Percentiles rank a stretch among this genome's conserved stretches.
Conservation (phyloP, 1,140 invertebrate genomes). For the Zaprionus ghesquierei region DNA sequence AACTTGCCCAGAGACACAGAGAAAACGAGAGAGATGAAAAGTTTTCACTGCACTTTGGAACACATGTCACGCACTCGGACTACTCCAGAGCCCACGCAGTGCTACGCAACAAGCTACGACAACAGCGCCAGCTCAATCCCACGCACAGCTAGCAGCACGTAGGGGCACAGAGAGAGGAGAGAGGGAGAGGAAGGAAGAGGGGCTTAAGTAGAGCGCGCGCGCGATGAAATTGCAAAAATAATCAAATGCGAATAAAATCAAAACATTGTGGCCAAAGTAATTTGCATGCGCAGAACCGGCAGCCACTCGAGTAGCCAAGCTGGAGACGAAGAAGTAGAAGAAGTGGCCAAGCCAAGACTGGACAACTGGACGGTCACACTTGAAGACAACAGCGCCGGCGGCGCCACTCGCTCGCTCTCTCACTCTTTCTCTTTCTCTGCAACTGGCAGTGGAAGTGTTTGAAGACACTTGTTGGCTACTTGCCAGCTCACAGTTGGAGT, state of each 20-base stretch:
- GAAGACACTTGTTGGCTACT: constrained; percentile 75
- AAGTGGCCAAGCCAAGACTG: neutral
- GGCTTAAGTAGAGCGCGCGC: constrained; percentile 54
- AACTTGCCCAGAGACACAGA: neutral
- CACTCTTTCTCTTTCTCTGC: too few relatives aligned
- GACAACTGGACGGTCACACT: neutral
- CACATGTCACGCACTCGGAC: constrained; percentile 70
- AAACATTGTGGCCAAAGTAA: constrained; percentile 74
- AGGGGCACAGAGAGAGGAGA: neutral
- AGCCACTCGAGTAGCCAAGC: constrained; percentile 23
- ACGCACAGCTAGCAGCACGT: constrained; percentile 44
- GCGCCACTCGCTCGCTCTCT: too few relatives aligned
- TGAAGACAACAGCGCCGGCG: neutral
- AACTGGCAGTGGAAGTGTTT: constrained; percentile 62
- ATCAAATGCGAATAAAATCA: constrained; percentile 77
- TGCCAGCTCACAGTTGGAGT: constrained; percentile 38
- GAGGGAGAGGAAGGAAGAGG: neutral
- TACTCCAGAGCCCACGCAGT: constrained; percentile 45
- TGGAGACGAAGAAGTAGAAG: neutral
- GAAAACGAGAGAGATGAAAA: neutral
- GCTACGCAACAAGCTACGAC: constrained; percentile 37
- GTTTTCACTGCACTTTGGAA: constrained; percentile 50
- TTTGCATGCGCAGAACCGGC: constrained; percentile 62
- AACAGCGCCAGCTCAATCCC: constrained; percentile 38
- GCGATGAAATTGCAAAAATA: constrained; percentile 54